Percentiles rank a stretch among this genome's conserved stretches.
These are phyloP conservation scores for Pseudoatta argentina DNA, from an alignment of 1,140 invertebrate species.

Conservation along the genomic window DNA sequence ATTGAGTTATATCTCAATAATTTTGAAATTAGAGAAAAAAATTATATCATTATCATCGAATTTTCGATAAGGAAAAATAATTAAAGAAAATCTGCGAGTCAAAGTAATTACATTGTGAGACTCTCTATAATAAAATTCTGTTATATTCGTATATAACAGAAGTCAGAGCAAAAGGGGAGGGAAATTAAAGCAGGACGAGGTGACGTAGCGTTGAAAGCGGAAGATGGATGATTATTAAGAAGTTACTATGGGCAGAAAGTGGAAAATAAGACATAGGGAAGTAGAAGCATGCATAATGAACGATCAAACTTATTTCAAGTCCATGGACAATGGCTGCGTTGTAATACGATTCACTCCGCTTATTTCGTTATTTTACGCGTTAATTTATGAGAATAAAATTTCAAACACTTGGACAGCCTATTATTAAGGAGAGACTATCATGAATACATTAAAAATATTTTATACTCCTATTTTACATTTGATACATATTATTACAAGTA, in stretches of 20 bases:
- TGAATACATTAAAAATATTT: slow-evolving; percentile 1
- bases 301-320: slow-evolving; percentile 61
- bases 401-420: background rate
- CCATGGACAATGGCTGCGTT: slow-evolving; percentile 46
- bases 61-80: background rate
- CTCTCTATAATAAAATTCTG: slow-evolving; percentile 26
- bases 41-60: background rate
- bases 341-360: slow-evolving; percentile 43
- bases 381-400: slow-evolving; percentile 32
- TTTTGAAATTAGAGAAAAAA: background rate
- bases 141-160: slow-evolving; percentile 35
- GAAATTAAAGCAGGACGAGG: slow-evolving; percentile 9
- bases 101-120: slow-evolving; percentile 20
- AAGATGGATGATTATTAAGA: slow-evolving; percentile 64
- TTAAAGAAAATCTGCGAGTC: background rate
- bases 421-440: background rate
- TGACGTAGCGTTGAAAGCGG: slow-evolving; percentile 54
- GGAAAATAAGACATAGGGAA: slow-evolving; percentile 58
- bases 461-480: background rate
- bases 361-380: slow-evolving; percentile 7
- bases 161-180: background rate
- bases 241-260: slow-evolving; percentile 52
- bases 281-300: slow-evolving; percentile 58
- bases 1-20: background rate
- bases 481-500: background rate